Base-by-base conservation (phyloP, 2,113 vertebrate species). In the Apodemus speciosus region DNA sequence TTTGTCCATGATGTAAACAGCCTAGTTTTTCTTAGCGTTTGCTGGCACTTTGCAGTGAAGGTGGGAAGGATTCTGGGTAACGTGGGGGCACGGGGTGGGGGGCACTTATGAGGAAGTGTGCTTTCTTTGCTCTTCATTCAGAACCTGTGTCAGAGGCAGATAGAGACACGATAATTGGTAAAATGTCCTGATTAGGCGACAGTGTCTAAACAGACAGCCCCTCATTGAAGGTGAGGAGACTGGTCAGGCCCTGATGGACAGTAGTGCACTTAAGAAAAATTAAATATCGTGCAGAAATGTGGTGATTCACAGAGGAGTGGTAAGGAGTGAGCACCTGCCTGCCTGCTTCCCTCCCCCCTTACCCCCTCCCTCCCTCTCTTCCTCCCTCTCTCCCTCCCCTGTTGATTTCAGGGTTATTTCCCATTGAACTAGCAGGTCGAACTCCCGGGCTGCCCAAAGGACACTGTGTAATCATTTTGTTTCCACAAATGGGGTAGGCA, bases 101-200 rank as follows among this genome's bases (percentile, higher is more conserved):
- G 84, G 30, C 38, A 40, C 62, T 95, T 35, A n/a, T 49, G 46
- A 90, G 49, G 30, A 87, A 58, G 6, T 32, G 58, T 64, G 25
- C 3, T 68, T 69, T 38, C 18, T 68, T 85, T 18, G 15, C n/a
- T 87, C 9, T 49, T 43, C 51, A 72, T 89, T 92, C 49, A 85
- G 71, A 84, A 49, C 43, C 10, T 68, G 49, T 94, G 56, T 90
- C 46, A 93, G 91, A 95, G 76, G 90, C 60, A 84, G 46, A 23
- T 38, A 64, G 40, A 91, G 32, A 23, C 30, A 87, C 6, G 56
- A 23, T 56, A 20, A 43, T 72, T 51, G 69, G 16, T 56, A 35
- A 69, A 16, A 60, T 53, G 69, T 38, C 49, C n/a, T 94, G 3
- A 77, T 89, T 95, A 85, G 94, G 38, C 84, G 91, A 43, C 13